Base-by-base conservation (phyloP, 30 jellyfish, hydroid and myxozoan genomes). In the Clytia hemisphaerica region DNA sequence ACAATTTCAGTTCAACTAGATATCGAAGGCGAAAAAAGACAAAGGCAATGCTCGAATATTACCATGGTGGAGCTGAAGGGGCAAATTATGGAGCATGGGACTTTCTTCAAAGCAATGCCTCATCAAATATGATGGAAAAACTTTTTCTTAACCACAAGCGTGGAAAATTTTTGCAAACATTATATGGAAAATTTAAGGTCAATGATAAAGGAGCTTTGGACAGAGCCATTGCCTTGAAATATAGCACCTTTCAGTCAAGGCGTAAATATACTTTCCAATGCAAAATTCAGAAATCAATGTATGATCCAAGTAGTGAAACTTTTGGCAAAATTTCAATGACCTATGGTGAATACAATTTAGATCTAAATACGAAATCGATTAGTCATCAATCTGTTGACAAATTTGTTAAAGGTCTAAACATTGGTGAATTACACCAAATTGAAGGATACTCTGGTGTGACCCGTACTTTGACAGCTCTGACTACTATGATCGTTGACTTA, bases 21-120 rank as follows among this genome's bases (percentile, higher is more conserved):
- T 62, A 62, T 36, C 3, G 76, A 28, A 31, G 76, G n/a, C 3
- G 73, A 28, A 67, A 27, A 14, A 67, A 62, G 67, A 19, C 76
- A 36, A 36, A 29, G 3, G 36, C 15, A 6, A n/a, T 62, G 16
- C n/a, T 62, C 69, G 76, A 31, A 67, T 62, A 19, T 62, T 19
- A 19, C 29, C 55, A 58, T 48, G 61, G 9, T 48, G 61, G 61
- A 9, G 26, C 31, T 19, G 61, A 48, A 19, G 61, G 61, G 26
- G 21, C 61, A 48, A 48, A 5, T 48, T 19, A 48, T 48, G 61
- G 61, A 19, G 61, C 61, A 48, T 48, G 61, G 61, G 61, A 48
- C 10, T 10, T 7, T 40, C 53, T 16, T 40, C 30, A 2, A 2
- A 58, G 45, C 36, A 14, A 19, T 58, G 71, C 71, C n/a, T 58